phyloP scores from a whole-genome alignment of 2,113 vertebrate species.

The Cyprinodon tularosa region DNA sequence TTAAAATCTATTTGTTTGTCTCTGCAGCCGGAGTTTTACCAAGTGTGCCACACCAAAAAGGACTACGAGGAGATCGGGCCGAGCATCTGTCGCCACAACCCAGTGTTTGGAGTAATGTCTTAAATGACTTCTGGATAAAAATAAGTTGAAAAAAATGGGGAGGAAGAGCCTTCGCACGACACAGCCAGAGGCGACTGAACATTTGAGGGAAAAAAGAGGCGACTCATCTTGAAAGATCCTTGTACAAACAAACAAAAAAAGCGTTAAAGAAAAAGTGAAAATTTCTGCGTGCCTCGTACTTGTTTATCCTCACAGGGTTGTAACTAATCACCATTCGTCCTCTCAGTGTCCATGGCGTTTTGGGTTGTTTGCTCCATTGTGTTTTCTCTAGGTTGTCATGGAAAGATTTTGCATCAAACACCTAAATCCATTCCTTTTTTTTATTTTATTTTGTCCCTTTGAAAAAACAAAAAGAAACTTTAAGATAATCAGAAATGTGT shows the following conservation, averaged over 20 bases:
- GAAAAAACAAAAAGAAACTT: no score
- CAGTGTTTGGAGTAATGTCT: conserved; percentile 99
- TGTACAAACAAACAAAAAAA: conserved; percentile 54
- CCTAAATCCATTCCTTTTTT: background rate
- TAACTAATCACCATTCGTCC: conserved; percentile 58
- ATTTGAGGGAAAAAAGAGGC: conserved; percentile 27
- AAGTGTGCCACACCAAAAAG: conserved; percentile 99
- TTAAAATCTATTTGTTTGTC: background rate
- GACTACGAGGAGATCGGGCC: conserved; percentile 99
- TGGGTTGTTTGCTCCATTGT: conserved; percentile 50
- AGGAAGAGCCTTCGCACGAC: conserved; percentile 52
- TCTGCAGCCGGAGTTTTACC: conserved; percentile 97
- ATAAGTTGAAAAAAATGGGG: background rate
- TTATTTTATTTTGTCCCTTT: background rate
- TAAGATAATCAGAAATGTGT: background rate
- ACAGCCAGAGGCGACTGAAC: conserved; percentile 67
- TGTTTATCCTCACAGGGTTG: conserved; percentile 58
- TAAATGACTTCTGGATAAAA: conserved; percentile 64
- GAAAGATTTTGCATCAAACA: background rate
- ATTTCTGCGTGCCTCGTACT: conserved; percentile 67
- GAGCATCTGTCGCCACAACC: conserved; percentile 99
- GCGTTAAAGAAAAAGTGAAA: conserved; percentile 55
- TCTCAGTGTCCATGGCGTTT: conserved; percentile 54
- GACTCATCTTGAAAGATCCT: conserved; percentile 57
- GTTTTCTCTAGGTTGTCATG: background rate